Base-by-base conservation (phyloP, 2,888 invertebrate genomes). In the Temnothorax ravouxi region DNA sequence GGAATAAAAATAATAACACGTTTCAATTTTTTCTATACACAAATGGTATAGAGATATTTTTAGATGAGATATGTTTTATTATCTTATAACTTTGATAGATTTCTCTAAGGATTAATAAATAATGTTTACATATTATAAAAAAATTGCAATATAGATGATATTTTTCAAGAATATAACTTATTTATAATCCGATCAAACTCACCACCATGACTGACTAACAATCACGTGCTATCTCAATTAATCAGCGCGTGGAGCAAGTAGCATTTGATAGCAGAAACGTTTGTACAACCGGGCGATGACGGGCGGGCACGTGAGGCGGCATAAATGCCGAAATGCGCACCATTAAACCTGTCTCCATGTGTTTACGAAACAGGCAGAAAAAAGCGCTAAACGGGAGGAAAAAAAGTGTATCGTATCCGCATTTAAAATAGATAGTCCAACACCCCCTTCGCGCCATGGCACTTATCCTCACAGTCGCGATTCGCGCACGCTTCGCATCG, bases 311-410 rank as follows among this genome's bases (percentile, higher is more conserved):
- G 90, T 87, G 89, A 86, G 87, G 82, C 84, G 86, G 88, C 88
- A 89, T 90, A 91, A 91, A 91, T n/a, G n/a, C n/a, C n/a, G n/a
- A n/a, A n/a, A n/a, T 84, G 86, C 84, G 72, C 67, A 34, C 89
- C 87, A 88, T 91, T 91, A 91, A 87, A 69, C 69, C 61, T 52
- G 64, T 62, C 61, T 72, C 61, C 44, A 29, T 61, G 72, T 84
- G 86, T 84, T 79, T 81, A 54, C 71, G 67, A 79, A 81, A 71
- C 81, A 66, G 47, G 59, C 41, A 54, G 34, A 38, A 47, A 54
- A 67, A 85, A 52, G 66, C 54, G 59, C 18, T n/a, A 56, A 52
- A 59, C 25, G 54, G 15, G 41, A 67, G 25, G 47, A 72, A 74
- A 69, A 69, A 75, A 56, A 76, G 69, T 82, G 54, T 77, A 84